Conservation (phyloP, 2,888 invertebrate species). For the Tiliacea aurago region DNA sequence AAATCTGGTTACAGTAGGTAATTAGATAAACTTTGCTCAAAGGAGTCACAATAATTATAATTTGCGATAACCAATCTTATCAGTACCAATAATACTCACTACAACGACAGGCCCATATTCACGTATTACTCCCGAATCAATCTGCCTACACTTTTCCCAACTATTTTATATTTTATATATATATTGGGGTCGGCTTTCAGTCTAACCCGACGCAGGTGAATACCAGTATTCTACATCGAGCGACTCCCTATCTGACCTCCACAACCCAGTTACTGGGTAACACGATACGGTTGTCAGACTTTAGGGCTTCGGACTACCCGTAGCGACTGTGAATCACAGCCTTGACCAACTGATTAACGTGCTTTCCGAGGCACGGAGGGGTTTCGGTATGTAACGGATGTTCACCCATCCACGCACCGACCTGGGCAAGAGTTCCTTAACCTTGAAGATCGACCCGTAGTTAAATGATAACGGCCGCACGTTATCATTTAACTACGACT, state of each 20-base stretch:
- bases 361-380: background rate
- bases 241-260: background rate
- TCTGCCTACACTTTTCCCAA: no score
- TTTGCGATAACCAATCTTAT: slow-evolving; percentile 22
- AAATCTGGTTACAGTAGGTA: no score
- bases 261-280: background rate
- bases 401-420: background rate
- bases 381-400: background rate
- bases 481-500: background rate
- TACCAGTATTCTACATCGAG: background rate
- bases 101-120: no score
- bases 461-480: no score
- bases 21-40: background rate
- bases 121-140: no score
- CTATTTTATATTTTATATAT: no score
- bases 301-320: background rate
- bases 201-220: background rate
- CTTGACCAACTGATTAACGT: background rate
- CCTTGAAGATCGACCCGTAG: background rate
- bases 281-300: background rate
- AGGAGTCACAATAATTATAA: slow-evolving; percentile 11
- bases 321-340: background rate
- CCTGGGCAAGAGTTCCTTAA: background rate
- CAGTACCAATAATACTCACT: no score
- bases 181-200: background rate